phyloP scores from a whole-genome alignment of 2,888 invertebrate species.

The Acleris laterana region DNA sequence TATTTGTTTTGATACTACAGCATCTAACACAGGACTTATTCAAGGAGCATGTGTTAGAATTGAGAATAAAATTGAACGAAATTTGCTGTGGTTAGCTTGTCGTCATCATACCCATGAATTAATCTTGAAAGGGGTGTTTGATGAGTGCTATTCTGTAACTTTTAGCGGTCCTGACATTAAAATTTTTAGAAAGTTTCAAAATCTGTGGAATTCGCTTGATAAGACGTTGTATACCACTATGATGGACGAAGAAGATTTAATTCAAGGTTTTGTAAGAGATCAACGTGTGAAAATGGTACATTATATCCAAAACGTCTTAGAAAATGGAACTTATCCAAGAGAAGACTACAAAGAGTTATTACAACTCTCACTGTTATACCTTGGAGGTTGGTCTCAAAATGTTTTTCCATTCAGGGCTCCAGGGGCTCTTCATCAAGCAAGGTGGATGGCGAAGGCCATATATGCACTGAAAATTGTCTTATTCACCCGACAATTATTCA shows the following conservation, averaged over 20 bases:
- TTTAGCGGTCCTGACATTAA: background rate
- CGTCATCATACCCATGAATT: conserved; percentile 2
- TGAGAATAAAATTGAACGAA: background rate
- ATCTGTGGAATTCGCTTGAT: background rate
- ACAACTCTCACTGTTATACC: too few species aligned
- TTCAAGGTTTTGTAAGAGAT: too few species aligned
- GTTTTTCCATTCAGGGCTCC: background rate
- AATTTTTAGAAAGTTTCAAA: background rate
- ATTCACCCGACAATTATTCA: too few species aligned
- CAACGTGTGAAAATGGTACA: too few species aligned
- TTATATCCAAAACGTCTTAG: too few species aligned
- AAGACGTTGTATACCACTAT: background rate
- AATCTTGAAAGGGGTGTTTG: background rate
- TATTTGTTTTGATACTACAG: conserved; percentile 18
- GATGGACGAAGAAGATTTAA: too few species aligned
- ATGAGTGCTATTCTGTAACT: background rate
- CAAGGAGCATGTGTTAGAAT: conserved; percentile 13
- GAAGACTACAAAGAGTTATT: too few species aligned
- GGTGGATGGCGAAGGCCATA: too few species aligned
- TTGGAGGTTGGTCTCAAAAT: too few species aligned
- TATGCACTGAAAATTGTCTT: too few species aligned
- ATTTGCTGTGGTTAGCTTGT: background rate
- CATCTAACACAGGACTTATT: conserved; percentile 20
- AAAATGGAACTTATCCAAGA: too few species aligned
- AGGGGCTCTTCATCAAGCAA: background rate